A percentile compares a stretch with the other conserved stretches of the same genome.
phyloP scores from a whole-genome alignment of 2,888 invertebrate genomes.

The Rotaria socialis region DNA sequence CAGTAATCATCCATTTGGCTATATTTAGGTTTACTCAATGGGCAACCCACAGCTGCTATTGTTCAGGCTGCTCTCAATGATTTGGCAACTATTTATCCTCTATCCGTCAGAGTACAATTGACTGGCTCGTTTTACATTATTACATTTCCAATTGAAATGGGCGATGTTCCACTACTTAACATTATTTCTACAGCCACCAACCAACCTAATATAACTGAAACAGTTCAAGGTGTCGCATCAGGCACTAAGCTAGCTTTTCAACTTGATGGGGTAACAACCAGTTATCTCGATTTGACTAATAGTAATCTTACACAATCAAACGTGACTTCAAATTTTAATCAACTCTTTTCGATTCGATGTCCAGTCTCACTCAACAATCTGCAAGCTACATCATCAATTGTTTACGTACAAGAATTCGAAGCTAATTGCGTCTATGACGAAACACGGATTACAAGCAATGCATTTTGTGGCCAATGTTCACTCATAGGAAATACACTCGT shows the following conservation, averaged over 20 bases:
- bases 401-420: slow-evolving; percentile 38
- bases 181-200: not conserved
- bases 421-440: not conserved
- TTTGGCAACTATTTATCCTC: slow-evolving; percentile 37
- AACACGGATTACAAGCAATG: not conserved
- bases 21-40: not conserved
- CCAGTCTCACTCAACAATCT: slow-evolving; percentile 15
- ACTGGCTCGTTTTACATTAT: not conserved
- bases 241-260: slow-evolving; percentile 2
- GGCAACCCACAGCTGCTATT: not conserved
- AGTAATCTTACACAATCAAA: not conserved
- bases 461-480: slow-evolving; percentile 45
- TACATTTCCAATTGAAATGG: slow-evolving; percentile 35
- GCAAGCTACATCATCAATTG: not conserved
- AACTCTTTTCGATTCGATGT: slow-evolving; percentile 38
- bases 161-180: not conserved
- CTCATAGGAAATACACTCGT: too few species aligned
- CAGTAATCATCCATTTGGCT: not conserved
- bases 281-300: slow-evolving; percentile 6
- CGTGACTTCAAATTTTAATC: not conserved
- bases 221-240: slow-evolving; percentile 34
- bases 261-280: not conserved
- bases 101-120: not conserved
- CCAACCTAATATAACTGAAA: not conserved
- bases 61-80: slow-evolving; percentile 41